Base-by-base conservation (phyloP, 2,888 invertebrate species). In the Lepidocyrtinus sp. region DNA sequence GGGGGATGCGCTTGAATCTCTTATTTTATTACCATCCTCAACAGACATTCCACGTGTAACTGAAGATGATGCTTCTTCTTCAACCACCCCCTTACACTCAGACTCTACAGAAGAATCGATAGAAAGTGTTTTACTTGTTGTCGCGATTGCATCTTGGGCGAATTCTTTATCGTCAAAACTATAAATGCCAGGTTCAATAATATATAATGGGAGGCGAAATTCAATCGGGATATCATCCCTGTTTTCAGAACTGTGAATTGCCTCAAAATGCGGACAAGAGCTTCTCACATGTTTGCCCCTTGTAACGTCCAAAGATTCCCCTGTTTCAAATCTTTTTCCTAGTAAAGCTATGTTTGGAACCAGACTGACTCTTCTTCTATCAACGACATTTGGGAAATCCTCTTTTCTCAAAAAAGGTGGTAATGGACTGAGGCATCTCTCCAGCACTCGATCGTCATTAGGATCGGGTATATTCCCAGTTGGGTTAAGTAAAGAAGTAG, bases 171-270 rank as follows among this genome's bases (percentile, higher is more conserved):
- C 50, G 15, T 50, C 50, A 50, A 12, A 50, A 9, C 45, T 26
- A n/a, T 15, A 5, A 19, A 24, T 24, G 24, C 69, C 45, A 22
- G 63, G 55, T 12, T 64, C 67, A 25, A 72, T 75, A 50, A 55
- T 64, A 24, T 83, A 83, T n/a, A 80, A 67, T 7, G 83, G 83
- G 7, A 67, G 77, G 63, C 83, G 45, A 1, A 62, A 12, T 5
- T 67, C 63, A 3, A 83, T 65, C 1, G 82, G 83, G 12, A 83
- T 64, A 22, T 62, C 62, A 17, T 83, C 83, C 69, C 83, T 65
- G n/a, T 73, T 64, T 67, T 65, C 25, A 22, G 21, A 22, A 9
- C 46, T n/a, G 9, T 19, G 12, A 36, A 1, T 27, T 27, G 50
- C 17, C 17, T 12, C 50, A 50, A 50, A 50, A 50, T 50, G 50